Percentiles rank a stretch among this genome's conserved stretches.
Conservation (phyloP, 2,888 invertebrate genomes). For the Nasonia oneida region DNA sequence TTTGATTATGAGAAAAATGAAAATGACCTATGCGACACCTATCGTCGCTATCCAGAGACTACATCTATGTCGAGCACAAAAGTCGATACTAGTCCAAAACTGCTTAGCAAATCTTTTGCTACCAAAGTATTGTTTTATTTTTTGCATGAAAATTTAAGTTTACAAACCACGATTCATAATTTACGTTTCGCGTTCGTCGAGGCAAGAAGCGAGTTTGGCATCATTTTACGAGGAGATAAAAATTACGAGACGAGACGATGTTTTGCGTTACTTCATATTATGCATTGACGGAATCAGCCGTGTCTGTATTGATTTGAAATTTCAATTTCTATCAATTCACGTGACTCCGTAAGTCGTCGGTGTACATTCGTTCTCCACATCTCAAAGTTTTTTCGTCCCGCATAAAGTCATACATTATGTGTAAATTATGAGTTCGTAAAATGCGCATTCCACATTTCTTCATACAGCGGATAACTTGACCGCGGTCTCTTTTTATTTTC, state of each 20-base stretch:
- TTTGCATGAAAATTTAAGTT: not conserved
- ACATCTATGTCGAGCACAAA: no score
- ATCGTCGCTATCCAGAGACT: no score
- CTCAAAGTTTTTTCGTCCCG: not conserved
- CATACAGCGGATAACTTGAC: no score
- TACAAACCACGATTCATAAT: not conserved
- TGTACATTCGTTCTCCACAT: not conserved
- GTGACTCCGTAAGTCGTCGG: no score
- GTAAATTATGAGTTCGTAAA: not conserved
- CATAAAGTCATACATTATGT: not conserved
- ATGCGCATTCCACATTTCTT: not conserved
- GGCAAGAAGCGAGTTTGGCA: not conserved
- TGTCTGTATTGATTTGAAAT: not conserved
- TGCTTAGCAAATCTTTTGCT: no score
- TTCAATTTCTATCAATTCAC: not conserved
- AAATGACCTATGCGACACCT: no score
- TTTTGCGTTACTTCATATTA: constrained; percentile 2
- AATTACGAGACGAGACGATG: not conserved
- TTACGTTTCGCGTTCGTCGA: not conserved
- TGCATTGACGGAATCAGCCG: not conserved
- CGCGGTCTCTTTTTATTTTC: no score
- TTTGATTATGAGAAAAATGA: no score
- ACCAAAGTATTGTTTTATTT: no score
- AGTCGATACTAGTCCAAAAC: no score
- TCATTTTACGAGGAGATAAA: constrained; percentile 1